Conservation (phyloP, 92 coral and sea anemone genomes). For the Pocillopora meandrina region DNA sequence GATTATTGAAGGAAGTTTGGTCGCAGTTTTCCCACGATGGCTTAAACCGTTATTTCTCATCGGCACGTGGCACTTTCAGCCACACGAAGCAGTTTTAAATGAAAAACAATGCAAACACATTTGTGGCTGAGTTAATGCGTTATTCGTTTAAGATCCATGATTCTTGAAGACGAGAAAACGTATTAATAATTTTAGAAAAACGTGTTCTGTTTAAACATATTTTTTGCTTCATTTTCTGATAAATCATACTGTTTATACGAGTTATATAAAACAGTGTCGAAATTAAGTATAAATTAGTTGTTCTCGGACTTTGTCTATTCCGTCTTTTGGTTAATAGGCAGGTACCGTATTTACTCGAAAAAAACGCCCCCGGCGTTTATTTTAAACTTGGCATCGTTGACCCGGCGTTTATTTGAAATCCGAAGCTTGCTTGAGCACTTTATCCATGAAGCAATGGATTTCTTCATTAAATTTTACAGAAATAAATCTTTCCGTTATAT, state of each 20-base stretch:
- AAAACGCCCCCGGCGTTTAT: too few relatives aligned
- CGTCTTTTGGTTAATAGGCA: conserved; percentile 1
- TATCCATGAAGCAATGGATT: too few relatives aligned
- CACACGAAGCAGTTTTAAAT: conserved; percentile 1
- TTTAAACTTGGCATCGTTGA: too few relatives aligned
- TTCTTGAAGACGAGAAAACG: conserved; percentile 1
- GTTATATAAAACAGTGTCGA: not conserved
- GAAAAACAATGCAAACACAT: not conserved
- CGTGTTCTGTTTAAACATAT: not conserved
- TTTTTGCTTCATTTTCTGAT: not conserved
- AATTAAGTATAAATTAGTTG: conserved; percentile 2
- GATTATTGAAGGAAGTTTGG: conserved; percentile 2
- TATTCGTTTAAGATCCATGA: not conserved
- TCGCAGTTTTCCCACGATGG: not conserved
- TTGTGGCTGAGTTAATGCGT: not conserved
- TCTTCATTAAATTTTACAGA: too few relatives aligned
- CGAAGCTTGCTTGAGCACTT: too few relatives aligned
- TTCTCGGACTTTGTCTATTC: not conserved
- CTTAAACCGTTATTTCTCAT: not conserved
- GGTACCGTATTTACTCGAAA: not conserved
- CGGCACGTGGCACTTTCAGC: not conserved
- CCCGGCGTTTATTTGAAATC: too few relatives aligned
- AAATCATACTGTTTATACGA: not conserved
- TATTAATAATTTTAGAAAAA: not conserved
- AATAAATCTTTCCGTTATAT: too few relatives aligned